These are phyloP conservation scores for Calephelis perditalis DNA, from an alignment of 2,888 invertebrate genomes.

Conservation along the genomic window DNA sequence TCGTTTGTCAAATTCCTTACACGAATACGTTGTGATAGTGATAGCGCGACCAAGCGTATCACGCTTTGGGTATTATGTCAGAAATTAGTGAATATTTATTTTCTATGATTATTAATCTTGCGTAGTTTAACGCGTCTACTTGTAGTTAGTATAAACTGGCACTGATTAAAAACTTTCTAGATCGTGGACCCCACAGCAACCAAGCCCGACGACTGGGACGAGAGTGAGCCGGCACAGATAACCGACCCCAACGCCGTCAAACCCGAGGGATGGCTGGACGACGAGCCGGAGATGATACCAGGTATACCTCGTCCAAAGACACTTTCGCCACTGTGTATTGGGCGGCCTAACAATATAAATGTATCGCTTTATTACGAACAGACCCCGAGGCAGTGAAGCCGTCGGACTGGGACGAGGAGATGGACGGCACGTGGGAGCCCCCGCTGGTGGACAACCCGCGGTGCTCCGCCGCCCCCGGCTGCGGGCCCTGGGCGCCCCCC, in stretches of 20 bases:
- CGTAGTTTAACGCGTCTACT: too few relatives aligned
- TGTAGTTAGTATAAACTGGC: too few relatives aligned
- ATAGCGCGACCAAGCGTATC: too few relatives aligned
- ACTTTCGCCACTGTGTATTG: too few relatives aligned
- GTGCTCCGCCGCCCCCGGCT: constrained; percentile 89
- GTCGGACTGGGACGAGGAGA: constrained; percentile 97
- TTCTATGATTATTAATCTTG: too few relatives aligned
- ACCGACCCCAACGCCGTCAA: constrained; percentile 89
- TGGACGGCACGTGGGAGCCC: constrained; percentile 99
- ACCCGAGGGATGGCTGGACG: constrained; percentile 95
- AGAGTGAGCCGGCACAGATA: constrained; percentile 93
- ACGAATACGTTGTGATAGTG: too few relatives aligned
- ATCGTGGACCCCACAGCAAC: constrained; percentile 92
- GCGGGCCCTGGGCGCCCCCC: constrained; percentile 94
- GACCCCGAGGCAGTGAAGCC: constrained; percentile 94
- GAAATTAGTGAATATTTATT: too few relatives aligned
- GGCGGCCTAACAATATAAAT: not conserved
- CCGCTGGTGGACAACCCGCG: constrained; percentile 90
- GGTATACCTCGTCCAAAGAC: constrained; percentile 36
- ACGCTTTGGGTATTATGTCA: too few relatives aligned
- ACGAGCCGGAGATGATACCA: constrained; percentile 90
- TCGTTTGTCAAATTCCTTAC: too few relatives aligned
- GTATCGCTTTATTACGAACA: constrained; percentile 26
- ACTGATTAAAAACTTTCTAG: constrained; percentile 39
- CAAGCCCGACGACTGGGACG: constrained; percentile 99